These are phyloP conservation scores for Brachionus calyciflorus DNA, from an alignment of 1,140 invertebrate genomes.

Conservation along the genomic window DNA sequence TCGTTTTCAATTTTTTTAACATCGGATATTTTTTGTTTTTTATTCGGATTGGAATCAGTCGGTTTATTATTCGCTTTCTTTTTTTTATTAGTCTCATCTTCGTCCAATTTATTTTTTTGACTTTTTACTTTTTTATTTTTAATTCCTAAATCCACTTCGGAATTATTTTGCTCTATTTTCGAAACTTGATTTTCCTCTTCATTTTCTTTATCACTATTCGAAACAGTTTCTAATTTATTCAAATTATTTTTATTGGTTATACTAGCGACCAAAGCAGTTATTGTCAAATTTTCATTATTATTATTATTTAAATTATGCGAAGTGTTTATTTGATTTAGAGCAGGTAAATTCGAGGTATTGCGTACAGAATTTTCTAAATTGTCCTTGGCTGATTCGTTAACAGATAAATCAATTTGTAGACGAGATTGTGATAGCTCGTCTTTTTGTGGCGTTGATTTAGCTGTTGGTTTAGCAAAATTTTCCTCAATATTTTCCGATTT, in stretches of 20 bases:
- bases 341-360: not conserved
- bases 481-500: not conserved
- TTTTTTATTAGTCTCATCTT: not conserved
- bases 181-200: not conserved
- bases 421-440: not conserved
- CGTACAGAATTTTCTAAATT: not conserved
- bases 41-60: not conserved
- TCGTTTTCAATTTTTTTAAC: not conserved
- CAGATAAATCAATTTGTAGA: conserved; percentile 5
- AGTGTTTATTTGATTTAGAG: conserved; percentile 1
- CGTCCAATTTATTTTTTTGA: not conserved
- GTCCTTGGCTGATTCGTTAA: not conserved
- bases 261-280: conserved; percentile 12
- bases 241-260: not conserved
- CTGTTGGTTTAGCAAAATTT: not conserved
- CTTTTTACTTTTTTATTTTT: not conserved
- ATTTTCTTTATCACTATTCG: conserved; percentile 35
- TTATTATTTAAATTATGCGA: not conserved
- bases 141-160: not conserved
- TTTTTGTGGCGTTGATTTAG: conserved; percentile 21
- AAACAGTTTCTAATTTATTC: not conserved
- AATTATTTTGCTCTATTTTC: too few relatives aligned
- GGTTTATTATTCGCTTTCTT: not conserved
- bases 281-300: not conserved
- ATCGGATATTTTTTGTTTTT: conserved; percentile 24